Conservation (phyloP, 2,888 invertebrate species). For the Ophioninae sp. region DNA sequence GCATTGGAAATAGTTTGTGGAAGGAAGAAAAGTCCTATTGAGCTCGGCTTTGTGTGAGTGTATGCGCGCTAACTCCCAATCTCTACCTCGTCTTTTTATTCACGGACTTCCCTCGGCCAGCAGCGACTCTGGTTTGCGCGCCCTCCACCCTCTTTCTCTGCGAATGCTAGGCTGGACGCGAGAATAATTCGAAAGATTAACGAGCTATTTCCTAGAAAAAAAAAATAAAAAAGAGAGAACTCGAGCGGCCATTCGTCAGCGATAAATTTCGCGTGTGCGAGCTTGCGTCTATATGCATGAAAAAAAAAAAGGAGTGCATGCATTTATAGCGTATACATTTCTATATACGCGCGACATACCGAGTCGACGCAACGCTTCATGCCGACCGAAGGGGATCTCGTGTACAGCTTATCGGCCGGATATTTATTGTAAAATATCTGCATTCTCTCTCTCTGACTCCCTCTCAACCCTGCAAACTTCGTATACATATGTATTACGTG, state of each 20-base stretch:
- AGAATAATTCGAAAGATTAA: slow-evolving; percentile 78
- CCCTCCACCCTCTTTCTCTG: slow-evolving; percentile 45
- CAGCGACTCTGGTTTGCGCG: slow-evolving; percentile 27
- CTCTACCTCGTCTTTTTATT: slow-evolving; percentile 41
- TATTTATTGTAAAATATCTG: slow-evolving; percentile 77
- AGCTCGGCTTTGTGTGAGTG: slow-evolving; percentile 14
- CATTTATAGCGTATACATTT: slow-evolving; percentile 30
- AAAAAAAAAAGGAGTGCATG: slow-evolving; percentile 71
- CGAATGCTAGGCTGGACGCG: slow-evolving; percentile 69
- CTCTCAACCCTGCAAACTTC: slow-evolving; percentile 43
- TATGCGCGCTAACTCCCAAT: slow-evolving; percentile 25
- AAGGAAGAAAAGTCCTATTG: slow-evolving; percentile 20
- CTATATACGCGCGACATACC: slow-evolving; percentile 67
- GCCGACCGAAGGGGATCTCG: slow-evolving; percentile 65
- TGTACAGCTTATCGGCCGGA: slow-evolving; percentile 76
- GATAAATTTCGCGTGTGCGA: slow-evolving; percentile 74
- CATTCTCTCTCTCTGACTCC: slow-evolving; percentile 66
- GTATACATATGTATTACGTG: slow-evolving; percentile 27
- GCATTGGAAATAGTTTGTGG: slow-evolving; percentile 14
- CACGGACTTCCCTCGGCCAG: slow-evolving; percentile 24
- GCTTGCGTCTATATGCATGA: slow-evolving; percentile 61
- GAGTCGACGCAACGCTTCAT: slow-evolving; percentile 62
- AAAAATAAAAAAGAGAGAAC: slow-evolving; percentile 67
- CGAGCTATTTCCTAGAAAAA: slow-evolving; percentile 74
- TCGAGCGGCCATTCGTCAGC: slow-evolving; percentile 76